phyloP scores from a whole-genome alignment of 2,888 invertebrate genomes.

The Agelastica alni region DNA sequence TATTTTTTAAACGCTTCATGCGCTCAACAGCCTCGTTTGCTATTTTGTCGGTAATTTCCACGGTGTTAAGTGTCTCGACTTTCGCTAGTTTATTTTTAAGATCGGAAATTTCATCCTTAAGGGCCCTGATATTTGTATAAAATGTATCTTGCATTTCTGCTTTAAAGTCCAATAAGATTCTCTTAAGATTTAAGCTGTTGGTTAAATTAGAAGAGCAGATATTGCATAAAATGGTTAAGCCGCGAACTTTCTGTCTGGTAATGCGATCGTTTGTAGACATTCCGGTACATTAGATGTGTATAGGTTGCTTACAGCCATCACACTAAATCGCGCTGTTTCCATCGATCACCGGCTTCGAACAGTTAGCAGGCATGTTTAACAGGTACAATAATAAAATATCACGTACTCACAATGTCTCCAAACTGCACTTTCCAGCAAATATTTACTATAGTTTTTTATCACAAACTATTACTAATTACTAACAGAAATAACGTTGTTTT shows the following conservation, averaged over 20 bases:
- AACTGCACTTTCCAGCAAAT: too few relatives aligned
- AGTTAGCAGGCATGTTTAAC: not conserved
- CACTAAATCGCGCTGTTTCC: not conserved
- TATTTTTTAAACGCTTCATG: not conserved
- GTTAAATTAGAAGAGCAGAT: not conserved
- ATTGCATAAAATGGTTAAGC: too few relatives aligned
- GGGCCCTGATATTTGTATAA: too few relatives aligned
- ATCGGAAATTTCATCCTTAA: not conserved
- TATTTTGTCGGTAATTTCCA: not conserved
- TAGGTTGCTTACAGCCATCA: not conserved
- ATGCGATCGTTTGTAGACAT: not conserved
- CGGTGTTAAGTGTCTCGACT: not conserved
- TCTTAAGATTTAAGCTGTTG: too few relatives aligned
- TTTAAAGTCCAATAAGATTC: too few relatives aligned
- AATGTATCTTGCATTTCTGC: too few relatives aligned
- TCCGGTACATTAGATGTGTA: not conserved
- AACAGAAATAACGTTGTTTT: too few relatives aligned
- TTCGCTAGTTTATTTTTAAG: too few relatives aligned
- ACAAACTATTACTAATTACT: too few relatives aligned
- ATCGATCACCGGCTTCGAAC: not conserved
- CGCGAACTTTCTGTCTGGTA: not conserved
- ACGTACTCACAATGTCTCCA: too few relatives aligned
- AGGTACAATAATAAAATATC: too few relatives aligned
- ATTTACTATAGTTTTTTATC: too few relatives aligned
- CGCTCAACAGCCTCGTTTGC: not conserved